A percentile compares a stretch with the other conserved stretches of the same genome.
Conservation (phyloP, 2,797 vertebrate species). For the Avahi laniger region DNA sequence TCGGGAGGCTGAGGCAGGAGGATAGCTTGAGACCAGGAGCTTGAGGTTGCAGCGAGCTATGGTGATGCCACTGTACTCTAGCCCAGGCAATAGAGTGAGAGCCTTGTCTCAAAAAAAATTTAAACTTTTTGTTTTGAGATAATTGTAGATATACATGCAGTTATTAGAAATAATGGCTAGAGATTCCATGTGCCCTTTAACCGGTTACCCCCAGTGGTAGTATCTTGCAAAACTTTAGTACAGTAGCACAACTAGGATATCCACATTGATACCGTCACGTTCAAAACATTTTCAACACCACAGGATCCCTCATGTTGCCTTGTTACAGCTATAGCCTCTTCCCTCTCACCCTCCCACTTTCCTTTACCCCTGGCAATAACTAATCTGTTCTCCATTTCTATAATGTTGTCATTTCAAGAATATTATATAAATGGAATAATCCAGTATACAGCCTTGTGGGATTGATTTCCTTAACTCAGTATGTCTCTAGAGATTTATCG, state of each 20-base stretch:
- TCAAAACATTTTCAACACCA: not conserved
- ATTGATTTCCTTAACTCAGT: not conserved
- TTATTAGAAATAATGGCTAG: not conserved
- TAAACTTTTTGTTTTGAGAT: not conserved
- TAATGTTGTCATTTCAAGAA: not conserved
- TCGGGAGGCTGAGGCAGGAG: not conserved
- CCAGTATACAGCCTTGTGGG: not conserved
- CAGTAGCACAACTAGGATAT: not conserved
- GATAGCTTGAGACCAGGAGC: not conserved
- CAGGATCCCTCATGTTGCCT: not conserved
- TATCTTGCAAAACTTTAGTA: not conserved
- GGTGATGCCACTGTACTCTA: not conserved
- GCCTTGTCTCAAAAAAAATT: not conserved
- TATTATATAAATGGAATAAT: not conserved
- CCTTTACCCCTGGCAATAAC: not conserved
- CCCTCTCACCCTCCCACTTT: not conserved
- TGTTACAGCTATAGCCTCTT: not conserved
- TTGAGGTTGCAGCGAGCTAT: not conserved
- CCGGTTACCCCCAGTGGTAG: not conserved
- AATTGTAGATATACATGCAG: not conserved
- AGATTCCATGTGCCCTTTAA: not conserved
- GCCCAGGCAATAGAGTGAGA: no score
- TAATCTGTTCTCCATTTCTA: not conserved
- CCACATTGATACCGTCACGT: not conserved
- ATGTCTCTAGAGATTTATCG: not conserved